Percentiles rank a stretch among this genome's conserved stretches.
These are phyloP conservation scores for Melanaphis sacchari DNA, from an alignment of 1,140 invertebrate genomes.

Conservation along the genomic window DNA sequence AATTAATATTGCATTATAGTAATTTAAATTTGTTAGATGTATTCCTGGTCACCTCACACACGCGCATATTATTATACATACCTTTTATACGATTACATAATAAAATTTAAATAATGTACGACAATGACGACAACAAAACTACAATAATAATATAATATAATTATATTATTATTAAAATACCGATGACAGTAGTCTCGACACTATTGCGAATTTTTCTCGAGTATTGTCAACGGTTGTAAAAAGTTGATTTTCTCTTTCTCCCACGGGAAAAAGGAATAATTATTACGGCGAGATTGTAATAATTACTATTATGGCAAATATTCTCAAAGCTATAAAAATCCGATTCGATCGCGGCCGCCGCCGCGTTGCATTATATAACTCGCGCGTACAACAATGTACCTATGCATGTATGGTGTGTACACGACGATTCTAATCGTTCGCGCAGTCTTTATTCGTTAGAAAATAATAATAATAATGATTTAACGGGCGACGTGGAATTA, in stretches of 20 bases:
- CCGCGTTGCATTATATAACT: background rate
- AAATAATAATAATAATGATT: background rate
- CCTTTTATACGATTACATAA: background rate
- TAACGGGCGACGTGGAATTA: background rate
- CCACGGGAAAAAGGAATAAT: background rate
- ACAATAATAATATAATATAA: background rate
- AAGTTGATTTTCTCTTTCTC: constrained; percentile 11
- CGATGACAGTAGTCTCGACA: background rate
- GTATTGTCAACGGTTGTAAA: background rate
- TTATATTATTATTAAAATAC: background rate
- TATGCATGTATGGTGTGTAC: background rate
- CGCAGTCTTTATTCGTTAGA: background rate
- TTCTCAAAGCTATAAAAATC: background rate
- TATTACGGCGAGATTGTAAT: background rate
- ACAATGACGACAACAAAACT: background rate
- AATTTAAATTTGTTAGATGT: background rate
- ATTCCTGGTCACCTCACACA: too few relatives aligned
- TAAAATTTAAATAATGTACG: background rate
- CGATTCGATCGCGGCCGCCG: background rate
- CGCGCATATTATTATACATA: too few relatives aligned
- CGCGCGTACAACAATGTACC: background rate
- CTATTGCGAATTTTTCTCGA: background rate
- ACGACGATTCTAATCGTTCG: constrained; percentile 4
- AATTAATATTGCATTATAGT: background rate
- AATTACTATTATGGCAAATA: background rate